Evolutionary conservation across 1,140 invertebrate genomes (phyloP).

Genomic region (Nasonia giraulti): DNA sequence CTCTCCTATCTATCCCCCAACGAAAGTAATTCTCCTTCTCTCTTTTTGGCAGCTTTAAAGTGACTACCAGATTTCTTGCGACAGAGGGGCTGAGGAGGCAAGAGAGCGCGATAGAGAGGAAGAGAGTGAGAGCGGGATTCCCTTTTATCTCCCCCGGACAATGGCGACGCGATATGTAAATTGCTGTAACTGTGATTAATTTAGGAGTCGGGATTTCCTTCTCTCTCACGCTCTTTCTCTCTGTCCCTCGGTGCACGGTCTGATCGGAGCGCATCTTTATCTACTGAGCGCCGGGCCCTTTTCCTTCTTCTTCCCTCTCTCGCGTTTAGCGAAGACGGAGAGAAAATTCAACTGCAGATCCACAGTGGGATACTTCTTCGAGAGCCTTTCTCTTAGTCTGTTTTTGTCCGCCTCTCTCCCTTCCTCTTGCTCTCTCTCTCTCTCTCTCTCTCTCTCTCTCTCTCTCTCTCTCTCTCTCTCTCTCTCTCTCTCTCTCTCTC

Average conservation of each 20-base stretch:
- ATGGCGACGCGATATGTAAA: conserved; percentile 60
- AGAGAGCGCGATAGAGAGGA: conserved; percentile 13
- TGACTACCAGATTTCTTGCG: conserved; percentile 53
- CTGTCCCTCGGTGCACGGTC: background rate
- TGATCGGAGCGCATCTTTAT: conserved; percentile 41
- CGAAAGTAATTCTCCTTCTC: conserved; percentile 45
- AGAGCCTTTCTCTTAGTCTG: background rate
- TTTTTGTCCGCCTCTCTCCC: background rate
- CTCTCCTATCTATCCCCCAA: background rate
- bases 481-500: background rate
- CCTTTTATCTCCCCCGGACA: conserved; percentile 45
- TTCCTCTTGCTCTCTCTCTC: too few species aligned
- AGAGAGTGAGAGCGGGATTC: background rate
- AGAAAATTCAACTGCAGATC: conserved; percentile 33
- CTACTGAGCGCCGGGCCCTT: conserved; percentile 5
- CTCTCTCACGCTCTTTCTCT: background rate
- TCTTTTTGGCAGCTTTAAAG: conserved; percentile 40
- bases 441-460: too few species aligned
- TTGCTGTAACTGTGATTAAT: conserved; percentile 66
- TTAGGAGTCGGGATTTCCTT: conserved; percentile 39
- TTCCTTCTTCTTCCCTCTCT: conserved; percentile 8
- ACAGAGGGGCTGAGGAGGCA: background rate
- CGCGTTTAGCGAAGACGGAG: conserved; percentile 5
- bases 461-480: background rate
- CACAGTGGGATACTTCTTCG: conserved; percentile 30